Base-by-base conservation (phyloP, 2,113 vertebrate genomes). In the Gallinago media region DNA sequence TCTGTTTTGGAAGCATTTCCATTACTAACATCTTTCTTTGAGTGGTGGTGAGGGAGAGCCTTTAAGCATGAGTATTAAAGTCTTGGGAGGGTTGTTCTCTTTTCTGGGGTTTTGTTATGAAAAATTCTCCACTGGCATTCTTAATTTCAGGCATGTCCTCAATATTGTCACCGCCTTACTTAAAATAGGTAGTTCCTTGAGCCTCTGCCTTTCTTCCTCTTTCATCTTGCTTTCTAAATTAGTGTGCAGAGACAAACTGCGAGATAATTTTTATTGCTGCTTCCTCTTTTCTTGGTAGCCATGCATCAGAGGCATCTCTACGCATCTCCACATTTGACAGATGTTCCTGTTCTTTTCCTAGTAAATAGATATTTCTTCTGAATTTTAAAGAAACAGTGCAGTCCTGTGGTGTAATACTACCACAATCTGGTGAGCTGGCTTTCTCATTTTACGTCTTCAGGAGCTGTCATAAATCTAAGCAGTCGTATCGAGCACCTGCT, bases 161-260 rank as follows among this genome's bases (percentile, higher is more conserved):
- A 1, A 3, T 73, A 9, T 56, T 85, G 50, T n/a, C 27, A 19
- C 44, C 0, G 0, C 80, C 66, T 76, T 15, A 26, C 38, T 90
- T 73, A 40, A 87, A 93, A 55, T 23, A 49, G 46, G 23, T 73
- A 40, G 21, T 59, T 87, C 5, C 19, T 91, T 8, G 18, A 82
- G 88, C 27, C 36, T 73, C 71, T 91, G 77, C 54, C 23, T 85
- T 76, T 73, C 78, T 95, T 95, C 76, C 73, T 95, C 85, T 92
- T 95, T 87, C 62, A 34, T 87, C 61, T 72, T 85, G 42, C 16
- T 92, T 91, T 85, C 66, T 58, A 46, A 73, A 70, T 89, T 15
- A 70, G n/a, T 58, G 62, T 94, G 44, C 70, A 72, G 58, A 23
- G 44, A 32, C 80, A 71, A 71, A 42, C 27, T 47, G 38, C 70